phyloP scores from a whole-genome alignment of 2,113 vertebrate species.

The Misgurnus mizolepis region DNA sequence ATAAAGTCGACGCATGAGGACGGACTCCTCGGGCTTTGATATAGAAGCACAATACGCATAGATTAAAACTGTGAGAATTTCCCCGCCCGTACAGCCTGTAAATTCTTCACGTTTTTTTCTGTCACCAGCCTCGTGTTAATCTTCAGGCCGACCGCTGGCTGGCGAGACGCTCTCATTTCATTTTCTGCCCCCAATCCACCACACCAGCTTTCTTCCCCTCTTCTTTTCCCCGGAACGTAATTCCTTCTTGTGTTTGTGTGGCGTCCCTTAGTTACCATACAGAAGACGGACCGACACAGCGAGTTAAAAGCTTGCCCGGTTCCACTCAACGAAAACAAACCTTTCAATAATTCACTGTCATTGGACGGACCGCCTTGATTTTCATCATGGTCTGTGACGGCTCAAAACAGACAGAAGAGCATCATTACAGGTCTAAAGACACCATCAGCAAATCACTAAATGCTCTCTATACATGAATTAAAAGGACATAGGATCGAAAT shows the following conservation, averaged over 20 bases:
- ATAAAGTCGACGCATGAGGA: background rate
- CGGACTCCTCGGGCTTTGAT: background rate
- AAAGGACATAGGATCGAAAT: background rate
- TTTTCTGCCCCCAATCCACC: slow-evolving; percentile 60
- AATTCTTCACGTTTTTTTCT: slow-evolving; percentile 62
- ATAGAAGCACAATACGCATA: background rate
- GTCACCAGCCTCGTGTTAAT: slow-evolving; percentile 51
- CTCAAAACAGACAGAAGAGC: slow-evolving; percentile 54
- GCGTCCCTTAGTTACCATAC: slow-evolving; percentile 76
- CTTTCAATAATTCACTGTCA: slow-evolving; percentile 77
- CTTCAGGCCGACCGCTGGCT: slow-evolving; percentile 61
- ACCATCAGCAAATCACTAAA: background rate
- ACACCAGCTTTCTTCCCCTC: slow-evolving; percentile 31
- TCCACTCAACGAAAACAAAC: slow-evolving; percentile 71
- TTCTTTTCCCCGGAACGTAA: slow-evolving; percentile 68
- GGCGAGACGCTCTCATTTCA: slow-evolving; percentile 70
- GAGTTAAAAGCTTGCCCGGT: slow-evolving; percentile 75
- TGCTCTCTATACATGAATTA: background rate
- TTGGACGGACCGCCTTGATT: slow-evolving; percentile 71
- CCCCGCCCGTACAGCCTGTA: slow-evolving; percentile 42
- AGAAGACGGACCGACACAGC: slow-evolving; percentile 63
- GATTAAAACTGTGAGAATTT: slow-evolving; percentile 6
- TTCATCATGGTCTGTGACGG: slow-evolving; percentile 71
- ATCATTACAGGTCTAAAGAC: background rate
- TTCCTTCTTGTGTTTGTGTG: slow-evolving; percentile 74